Conservation (phyloP, 2,113 vertebrate species). For the Corapipo altera region DNA sequence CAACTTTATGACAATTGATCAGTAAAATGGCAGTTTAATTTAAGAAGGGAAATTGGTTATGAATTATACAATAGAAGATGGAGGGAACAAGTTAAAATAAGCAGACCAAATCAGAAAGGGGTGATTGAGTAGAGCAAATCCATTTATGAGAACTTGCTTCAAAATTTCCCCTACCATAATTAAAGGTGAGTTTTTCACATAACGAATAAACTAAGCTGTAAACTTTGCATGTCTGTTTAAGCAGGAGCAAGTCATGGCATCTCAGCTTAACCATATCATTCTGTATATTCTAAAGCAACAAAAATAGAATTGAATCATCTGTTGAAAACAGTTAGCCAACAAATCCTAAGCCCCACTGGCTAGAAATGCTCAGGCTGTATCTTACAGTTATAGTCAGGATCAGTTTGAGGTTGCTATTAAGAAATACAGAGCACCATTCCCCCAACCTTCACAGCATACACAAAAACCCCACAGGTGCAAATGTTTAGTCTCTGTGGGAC, state of each 20-base stretch:
- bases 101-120: background rate
- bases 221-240: background rate
- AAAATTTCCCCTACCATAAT: background rate
- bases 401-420: background rate
- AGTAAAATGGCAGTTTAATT: background rate
- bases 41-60: background rate
- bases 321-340: background rate
- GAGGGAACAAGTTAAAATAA: background rate
- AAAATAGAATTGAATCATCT: background rate
- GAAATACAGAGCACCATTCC: background rate
- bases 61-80: background rate
- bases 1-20: background rate
- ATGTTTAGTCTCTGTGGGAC: background rate
- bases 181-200: background rate
- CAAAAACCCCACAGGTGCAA: rapidly evolving
- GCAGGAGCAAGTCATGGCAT: background rate
- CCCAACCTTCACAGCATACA: background rate
- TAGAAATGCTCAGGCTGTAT: background rate
- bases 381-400: background rate
- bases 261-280: background rate
- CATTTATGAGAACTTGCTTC: background rate
- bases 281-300: background rate
- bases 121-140: background rate
- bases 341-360: background rate
- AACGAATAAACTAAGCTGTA: background rate